These are phyloP conservation scores for Subanguina moxae DNA, from an alignment of 1,140 invertebrate species.

Conservation along the genomic window DNA sequence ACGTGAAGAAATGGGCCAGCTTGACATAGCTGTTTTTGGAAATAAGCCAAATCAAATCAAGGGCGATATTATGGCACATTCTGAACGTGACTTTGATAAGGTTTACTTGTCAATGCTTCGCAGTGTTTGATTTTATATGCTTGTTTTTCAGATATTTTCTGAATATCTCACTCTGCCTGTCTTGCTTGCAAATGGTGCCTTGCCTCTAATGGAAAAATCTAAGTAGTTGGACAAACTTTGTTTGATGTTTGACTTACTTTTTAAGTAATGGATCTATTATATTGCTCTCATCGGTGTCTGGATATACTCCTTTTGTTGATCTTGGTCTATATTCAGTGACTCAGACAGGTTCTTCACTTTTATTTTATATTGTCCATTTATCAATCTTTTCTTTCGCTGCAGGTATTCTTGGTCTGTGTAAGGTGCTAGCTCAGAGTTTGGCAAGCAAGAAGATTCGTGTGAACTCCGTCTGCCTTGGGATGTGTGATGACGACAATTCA, in stretches of 20 bases:
- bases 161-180: conserved; percentile 37
- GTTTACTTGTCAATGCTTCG: conserved; percentile 7
- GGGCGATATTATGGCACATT: conserved; percentile 34
- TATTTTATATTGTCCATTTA: too few relatives aligned
- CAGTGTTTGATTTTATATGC: not conserved
- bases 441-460: conserved; percentile 65
- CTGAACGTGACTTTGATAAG: conserved; percentile 26
- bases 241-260: conserved; percentile 5
- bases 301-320: conserved; percentile 74
- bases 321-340: conserved; percentile 84
- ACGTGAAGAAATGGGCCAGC: conserved; percentile 21
- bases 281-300: conserved; percentile 70
- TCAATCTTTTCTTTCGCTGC: too few relatives aligned
- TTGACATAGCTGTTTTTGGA: conserved; percentile 26
- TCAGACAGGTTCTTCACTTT: conserved; percentile 70
- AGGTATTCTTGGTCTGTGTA: conserved; percentile 77
- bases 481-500: conserved; percentile 11
- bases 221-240: conserved; percentile 20
- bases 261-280: conserved; percentile 37
- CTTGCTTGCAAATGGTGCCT: not conserved
- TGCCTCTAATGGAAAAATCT: conserved; percentile 36
- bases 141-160: conserved; percentile 20
- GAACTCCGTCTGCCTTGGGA: conserved; percentile 69
- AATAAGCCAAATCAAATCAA: conserved; percentile 13
- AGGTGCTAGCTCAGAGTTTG: conserved; percentile 68